A percentile compares a stretch with the other conserved stretches of the same genome.
Evolutionary conservation across 1,140 invertebrate genomes (phyloP).

Genomic region (Meloidogyne hapla): DNA sequence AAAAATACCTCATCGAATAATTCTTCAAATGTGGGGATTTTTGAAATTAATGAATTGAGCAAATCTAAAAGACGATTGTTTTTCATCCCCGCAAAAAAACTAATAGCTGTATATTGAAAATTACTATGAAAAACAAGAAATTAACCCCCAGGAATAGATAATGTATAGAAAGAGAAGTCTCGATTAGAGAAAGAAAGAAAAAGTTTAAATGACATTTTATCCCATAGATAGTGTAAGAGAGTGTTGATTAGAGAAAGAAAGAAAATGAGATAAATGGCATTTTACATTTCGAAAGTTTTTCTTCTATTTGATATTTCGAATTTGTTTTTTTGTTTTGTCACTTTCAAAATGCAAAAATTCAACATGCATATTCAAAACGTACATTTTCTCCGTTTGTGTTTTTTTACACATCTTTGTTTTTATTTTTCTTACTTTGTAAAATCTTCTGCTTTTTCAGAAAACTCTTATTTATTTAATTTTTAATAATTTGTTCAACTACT

Average conservation of each 20-base stretch:
- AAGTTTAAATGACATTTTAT: not conserved
- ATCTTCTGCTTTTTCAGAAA: not conserved
- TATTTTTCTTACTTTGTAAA: too few species aligned
- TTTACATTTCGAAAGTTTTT: too few species aligned
- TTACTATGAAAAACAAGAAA: too few species aligned
- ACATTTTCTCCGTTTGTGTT: too few species aligned
- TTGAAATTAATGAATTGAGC: not conserved
- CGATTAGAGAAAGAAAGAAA: not conserved
- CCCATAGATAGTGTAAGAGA: not conserved
- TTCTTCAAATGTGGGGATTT: slow-evolving; percentile 52
- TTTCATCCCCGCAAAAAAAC: too few species aligned
- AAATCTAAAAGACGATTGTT: not conserved
- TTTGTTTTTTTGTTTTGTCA: not conserved
- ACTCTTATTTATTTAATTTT: not conserved
- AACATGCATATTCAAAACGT: too few species aligned
- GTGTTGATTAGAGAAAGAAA: not conserved
- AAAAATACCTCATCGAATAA: slow-evolving; percentile 52
- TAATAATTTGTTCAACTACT: not conserved
- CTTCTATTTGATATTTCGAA: not conserved
- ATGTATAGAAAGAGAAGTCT: not conserved
- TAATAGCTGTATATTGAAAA: too few species aligned
- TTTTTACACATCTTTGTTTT: too few species aligned
- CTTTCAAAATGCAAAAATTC: too few species aligned
- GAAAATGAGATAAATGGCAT: not conserved
- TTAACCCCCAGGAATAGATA: too few species aligned